Base-by-base conservation (phyloP, 2,797 vertebrate species). In the Cynodonichthys magdalenae region DNA sequence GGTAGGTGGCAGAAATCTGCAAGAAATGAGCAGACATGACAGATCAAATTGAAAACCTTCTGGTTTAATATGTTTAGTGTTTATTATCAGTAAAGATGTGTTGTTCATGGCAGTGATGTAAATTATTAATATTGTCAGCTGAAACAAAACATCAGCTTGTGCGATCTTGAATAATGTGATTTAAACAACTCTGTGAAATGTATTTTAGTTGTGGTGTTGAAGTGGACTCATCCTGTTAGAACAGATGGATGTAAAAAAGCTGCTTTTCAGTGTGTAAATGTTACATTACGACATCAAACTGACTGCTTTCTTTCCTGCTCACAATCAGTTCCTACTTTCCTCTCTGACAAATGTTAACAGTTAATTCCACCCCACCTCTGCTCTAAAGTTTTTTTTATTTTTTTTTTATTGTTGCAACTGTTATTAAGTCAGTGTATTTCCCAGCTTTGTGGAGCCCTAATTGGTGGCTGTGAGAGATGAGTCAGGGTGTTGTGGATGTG, bases 341-440 rank as follows among this genome's bases (percentile, higher is more conserved):
- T 49, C 54, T 52, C 60, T 62, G 72, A 79, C 53, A 80, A 81
- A 80, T 75, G 72, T 65, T 62, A 79, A 34, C 63, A 63, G 58
- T 65, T 79, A 49, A 78, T 80, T 82, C 61, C 53, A 44, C 28
- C 24, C 59, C 51, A 36, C n/a, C 29, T 60, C 27, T 27, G 39
- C 55, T 58, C n/a, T 51, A 1, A 57, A 66, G 42, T 52, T 53
- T 57, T 39, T 15, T 4, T 44, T 15, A 6, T 46, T 29, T n/a
- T 7, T 51, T 51, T 34, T 19, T 78, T 69, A 47, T 19, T 69
- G 77, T 63, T 55, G 36, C 54, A 47, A 66, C 77, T 59, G 78
- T 76, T 56, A 70, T 72, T 77, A 79, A 80, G 71, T 27, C 1
- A 1, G 31, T 62, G 53, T 4, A 51, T 71, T 75, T 73, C 48